Base-by-base conservation (phyloP, 1,140 invertebrate genomes). In the Spodoptera litura region DNA sequence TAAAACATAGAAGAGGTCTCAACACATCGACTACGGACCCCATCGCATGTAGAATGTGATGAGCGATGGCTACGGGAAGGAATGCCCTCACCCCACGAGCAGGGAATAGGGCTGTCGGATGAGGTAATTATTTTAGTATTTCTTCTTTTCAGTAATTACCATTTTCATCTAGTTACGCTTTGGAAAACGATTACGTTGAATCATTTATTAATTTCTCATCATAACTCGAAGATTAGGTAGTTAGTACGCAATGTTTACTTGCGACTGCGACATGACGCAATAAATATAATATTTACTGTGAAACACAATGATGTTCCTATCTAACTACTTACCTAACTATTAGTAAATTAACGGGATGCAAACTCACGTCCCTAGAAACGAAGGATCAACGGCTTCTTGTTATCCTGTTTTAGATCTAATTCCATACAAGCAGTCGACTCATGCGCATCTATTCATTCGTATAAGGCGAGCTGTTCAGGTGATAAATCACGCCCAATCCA, bases 321-420 rank as follows among this genome's bases (percentile, higher is more conserved):
- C 20, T 20, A 20, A 20, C 20, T 20, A 20, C 20, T 20, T 20
- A 20, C 20, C 20, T 20, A 20, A 20, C 20, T 20, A 20, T 20
- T 20, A 20, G 20, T 20, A 20, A 44, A 44, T 44, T 27, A 58
- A 15, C 52, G 76, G 70, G 58, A 51, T 56, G 52, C 61, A 62
- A 56, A 64, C 56, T 62, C 56, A 74, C 68, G 49, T n/a, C 52
- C 79, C 78, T 72, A 81, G 15, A 58, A 62, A 62, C 56, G 75
- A 73, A 74, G 79, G 79, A 83, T 79, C 83, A 81, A 80, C 81
- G 83, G 72, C 81, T 78, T 78, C 52, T 58, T 31, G 74, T 80
- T 83, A 85, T 85, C 81, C 78, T 58, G 73, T 79, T 81, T 83
- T 79, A 83, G 81, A 81, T 85, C 79, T 81, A 76, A 77, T 80